Evolutionary conservation across 2,888 invertebrate genomes (phyloP), one percentile per base, ranked within the genome.

Genomic region (Drosophila planitibia): DNA sequence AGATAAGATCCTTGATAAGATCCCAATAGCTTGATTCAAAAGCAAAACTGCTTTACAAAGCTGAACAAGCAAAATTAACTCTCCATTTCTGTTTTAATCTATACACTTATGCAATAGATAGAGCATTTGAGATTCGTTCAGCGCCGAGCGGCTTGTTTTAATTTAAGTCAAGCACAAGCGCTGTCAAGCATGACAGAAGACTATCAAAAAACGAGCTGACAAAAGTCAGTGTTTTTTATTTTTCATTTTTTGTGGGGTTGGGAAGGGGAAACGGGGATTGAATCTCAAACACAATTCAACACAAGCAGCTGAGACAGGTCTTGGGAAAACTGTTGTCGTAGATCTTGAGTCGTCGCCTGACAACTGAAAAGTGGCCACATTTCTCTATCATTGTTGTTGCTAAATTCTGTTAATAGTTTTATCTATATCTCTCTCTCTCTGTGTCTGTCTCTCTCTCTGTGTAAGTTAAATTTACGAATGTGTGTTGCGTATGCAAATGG

Each of bases 381-480:
- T 91, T 85, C 89, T 87, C 78, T 75, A 64, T 61, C 85, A 88
- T 91, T 88, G 76, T 88, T 76, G 71, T 88, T 89, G 86, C 89
- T 90, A 91, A 91, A 88, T 91, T 92, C 91, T 90, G 82, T 85
- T 91, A 92, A 92, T 89, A 87, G 91, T 90, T 87, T 91, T 90
- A 91, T 91, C 90, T 67, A 68, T 19, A 5, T 79, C 81, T 67
- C 25, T 30, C 14, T 80, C 66, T 67, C 25, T 30, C 12, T 47
- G 62, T 68, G 71, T 76, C 71, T 41, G 65, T 59, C 68, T 82
- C 66, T 67, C 22, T 33, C 10, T 16, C 60, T 44, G 19, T 33
- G 35, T 25, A 25, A 47, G 25, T 47, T 25, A n/a, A 19, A 41
- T 41, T 41, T 16, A 37, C 41, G 59, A 74, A 49, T 63, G 67